Evolutionary conservation across 2,113 vertebrate species (phyloP).

Genomic region (Ia io): DNA sequence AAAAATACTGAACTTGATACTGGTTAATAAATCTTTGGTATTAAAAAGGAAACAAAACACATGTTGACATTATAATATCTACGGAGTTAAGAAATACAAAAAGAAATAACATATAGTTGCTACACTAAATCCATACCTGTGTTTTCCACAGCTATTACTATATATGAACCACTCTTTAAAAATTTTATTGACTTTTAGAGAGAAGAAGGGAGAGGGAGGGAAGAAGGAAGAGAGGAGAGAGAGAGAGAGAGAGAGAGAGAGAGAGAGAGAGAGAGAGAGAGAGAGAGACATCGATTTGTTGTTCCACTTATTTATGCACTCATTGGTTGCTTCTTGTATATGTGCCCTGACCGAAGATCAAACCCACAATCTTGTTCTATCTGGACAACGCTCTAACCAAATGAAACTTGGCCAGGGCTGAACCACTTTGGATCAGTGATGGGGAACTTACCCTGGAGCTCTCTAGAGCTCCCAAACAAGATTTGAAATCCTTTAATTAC

Average conservation of each 20-base stretch:
- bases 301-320: not conserved
- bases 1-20: not conserved
- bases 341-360: not conserved
- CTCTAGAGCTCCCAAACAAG: not conserved
- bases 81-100: not conserved
- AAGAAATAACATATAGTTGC: not conserved
- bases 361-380: not conserved
- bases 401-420: not conserved
- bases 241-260: no score
- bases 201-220: no score
- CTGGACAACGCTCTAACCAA: not conserved
- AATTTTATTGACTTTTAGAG: not conserved
- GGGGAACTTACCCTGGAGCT: not conserved
- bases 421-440: not conserved
- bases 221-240: no score
- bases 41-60: constrained; percentile 12
- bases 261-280: not conserved
- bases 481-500: not conserved
- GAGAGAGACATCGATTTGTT: not conserved
- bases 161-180: not conserved
- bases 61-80: not conserved
- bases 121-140: not conserved
- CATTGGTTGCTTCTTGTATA: not conserved
- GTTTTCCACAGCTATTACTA: not conserved
- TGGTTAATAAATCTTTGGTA: not conserved